phyloP scores from a whole-genome alignment of 1,140 invertebrate species.

The Drosophila truncata region DNA sequence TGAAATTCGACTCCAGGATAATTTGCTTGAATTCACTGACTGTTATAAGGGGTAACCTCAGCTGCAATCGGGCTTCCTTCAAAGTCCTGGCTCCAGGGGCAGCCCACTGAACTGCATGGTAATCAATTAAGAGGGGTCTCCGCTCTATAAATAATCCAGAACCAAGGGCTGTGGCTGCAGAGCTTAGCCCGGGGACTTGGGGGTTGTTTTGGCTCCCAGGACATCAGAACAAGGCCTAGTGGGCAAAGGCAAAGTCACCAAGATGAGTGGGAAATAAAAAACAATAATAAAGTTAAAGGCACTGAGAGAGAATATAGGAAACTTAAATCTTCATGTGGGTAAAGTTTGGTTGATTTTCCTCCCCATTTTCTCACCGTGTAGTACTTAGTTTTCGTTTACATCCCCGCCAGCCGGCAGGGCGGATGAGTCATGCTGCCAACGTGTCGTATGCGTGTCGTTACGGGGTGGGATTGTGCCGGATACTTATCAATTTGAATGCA shows the following conservation, averaged over 20 bases:
- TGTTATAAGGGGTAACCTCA: background rate
- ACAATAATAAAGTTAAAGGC: conserved; percentile 20
- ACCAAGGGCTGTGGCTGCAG: background rate
- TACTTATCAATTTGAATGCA: conserved; percentile 53
- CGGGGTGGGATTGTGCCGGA: conserved; percentile 13
- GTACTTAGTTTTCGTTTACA: background rate
- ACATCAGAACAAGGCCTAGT: conserved; percentile 18
- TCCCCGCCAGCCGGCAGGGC: conserved; percentile 1
- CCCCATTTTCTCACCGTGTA: conserved; percentile 7
- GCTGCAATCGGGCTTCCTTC: conserved; percentile 8
- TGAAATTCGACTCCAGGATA: background rate
- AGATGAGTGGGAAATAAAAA: conserved; percentile 16
- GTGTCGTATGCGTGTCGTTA: conserved; percentile 66
- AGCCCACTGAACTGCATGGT: conserved; percentile 42
- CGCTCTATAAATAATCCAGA: conserved; percentile 37
- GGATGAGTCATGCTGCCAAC: conserved; percentile 63
- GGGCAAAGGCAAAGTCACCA: conserved; percentile 9
- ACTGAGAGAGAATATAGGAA: background rate
- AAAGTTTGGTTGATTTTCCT: no score
- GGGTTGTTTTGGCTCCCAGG: conserved; percentile 17
- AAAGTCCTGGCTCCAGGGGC: conserved; percentile 5
- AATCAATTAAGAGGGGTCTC: conserved; percentile 40
- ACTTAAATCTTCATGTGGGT: background rate
- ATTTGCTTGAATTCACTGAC: conserved; percentile 1
- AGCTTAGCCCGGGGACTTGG: conserved; percentile 1